Conservation (phyloP, 2,888 invertebrate genomes). For the Ochropleura plecta region DNA sequence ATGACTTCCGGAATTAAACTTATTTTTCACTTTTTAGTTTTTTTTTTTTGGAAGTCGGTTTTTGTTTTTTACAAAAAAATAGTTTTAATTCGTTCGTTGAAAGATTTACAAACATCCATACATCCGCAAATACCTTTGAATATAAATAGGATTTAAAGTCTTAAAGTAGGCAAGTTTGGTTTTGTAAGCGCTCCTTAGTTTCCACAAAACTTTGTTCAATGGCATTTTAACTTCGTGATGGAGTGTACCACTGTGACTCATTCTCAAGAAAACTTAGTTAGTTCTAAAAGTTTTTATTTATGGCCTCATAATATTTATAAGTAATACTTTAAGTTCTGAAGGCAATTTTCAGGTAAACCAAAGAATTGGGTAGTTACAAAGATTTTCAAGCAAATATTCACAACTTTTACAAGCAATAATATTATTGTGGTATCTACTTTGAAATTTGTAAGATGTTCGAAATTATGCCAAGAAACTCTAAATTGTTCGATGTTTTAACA, state of each 20-base stretch:
- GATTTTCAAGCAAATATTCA: background rate
- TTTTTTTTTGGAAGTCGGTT: too few species aligned
- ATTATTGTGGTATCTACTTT: background rate
- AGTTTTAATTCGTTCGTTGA: too few species aligned
- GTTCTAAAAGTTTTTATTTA: constrained; percentile 18
- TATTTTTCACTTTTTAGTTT: too few species aligned
- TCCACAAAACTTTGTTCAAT: constrained; percentile 11
- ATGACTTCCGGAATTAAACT: too few species aligned
- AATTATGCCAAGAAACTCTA: background rate
- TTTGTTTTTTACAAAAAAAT: too few species aligned
- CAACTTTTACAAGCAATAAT: background rate
- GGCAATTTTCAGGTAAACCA: constrained; percentile 8
- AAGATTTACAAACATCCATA: too few species aligned
- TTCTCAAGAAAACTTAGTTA: constrained; percentile 13
- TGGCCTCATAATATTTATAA: background rate
- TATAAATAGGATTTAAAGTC: background rate
- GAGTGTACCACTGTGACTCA: constrained; percentile 29
- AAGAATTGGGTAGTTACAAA: background rate
- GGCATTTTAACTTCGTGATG: constrained; percentile 21
- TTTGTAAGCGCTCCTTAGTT: background rate
- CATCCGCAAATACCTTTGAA: too few species aligned
- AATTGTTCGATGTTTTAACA: constrained; percentile 17
- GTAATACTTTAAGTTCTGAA: background rate
- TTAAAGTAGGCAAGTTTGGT: background rate
- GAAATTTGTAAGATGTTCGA: background rate